phyloP scores from a whole-genome alignment of 2,113 vertebrate species.

The Vicugna pacos region DNA sequence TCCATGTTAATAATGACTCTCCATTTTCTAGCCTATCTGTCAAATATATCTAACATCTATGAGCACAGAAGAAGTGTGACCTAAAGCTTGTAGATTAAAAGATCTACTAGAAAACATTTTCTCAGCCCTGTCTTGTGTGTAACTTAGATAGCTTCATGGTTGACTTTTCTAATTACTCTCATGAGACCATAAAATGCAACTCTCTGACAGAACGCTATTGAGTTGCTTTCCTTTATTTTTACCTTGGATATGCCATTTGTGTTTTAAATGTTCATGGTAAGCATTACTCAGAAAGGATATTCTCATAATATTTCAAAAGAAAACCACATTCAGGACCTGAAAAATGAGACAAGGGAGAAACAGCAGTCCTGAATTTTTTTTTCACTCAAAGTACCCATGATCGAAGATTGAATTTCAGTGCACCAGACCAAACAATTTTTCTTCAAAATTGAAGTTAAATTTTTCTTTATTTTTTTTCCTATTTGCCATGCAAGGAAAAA shows the following conservation, averaged over 20 bases:
- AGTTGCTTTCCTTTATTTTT: constrained; percentile 64
- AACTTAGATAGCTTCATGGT: constrained; percentile 51
- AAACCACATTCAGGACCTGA: constrained; percentile 25
- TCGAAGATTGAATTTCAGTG: constrained; percentile 58
- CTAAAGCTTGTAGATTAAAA: constrained; percentile 21
- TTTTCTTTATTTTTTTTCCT: neutral
- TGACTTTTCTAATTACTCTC: constrained; percentile 65
- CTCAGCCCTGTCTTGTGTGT: neutral
- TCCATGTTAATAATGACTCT: constrained; percentile 20
- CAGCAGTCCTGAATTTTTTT: neutral
- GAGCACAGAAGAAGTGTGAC: constrained; percentile 25
- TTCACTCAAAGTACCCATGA: constrained; percentile 13
- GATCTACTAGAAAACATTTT: constrained; percentile 45
- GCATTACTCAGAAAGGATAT: constrained; percentile 20
- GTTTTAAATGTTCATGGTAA: constrained; percentile 68
- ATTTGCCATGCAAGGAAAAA: constrained; percentile 45
- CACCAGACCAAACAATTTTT: neutral
- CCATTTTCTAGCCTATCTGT: neutral
- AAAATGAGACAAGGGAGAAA: neutral
- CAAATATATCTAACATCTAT: neutral
- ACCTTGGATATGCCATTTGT: constrained; percentile 45
- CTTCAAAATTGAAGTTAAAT: constrained; percentile 48
- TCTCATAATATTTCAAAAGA: constrained; percentile 47
- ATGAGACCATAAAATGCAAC: constrained; percentile 35
- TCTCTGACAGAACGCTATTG: constrained; percentile 32